Conservation (phyloP, 2,113 vertebrate species). For the Thalassoma bifasciatum region DNA sequence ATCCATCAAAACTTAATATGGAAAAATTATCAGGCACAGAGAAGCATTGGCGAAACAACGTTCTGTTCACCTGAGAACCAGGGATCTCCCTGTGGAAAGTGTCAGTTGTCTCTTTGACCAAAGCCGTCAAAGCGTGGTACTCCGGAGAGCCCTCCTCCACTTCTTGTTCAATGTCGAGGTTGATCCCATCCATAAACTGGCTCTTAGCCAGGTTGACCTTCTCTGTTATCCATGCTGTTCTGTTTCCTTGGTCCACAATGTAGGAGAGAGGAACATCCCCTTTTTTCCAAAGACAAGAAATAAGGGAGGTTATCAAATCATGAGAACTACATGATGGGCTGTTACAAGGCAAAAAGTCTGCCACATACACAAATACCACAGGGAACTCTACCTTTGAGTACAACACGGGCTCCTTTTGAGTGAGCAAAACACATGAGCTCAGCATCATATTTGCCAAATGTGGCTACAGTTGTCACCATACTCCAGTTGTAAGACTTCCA, state of each 20-base stretch:
- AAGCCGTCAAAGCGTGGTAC: conserved; percentile 89
- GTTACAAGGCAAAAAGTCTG: neutral
- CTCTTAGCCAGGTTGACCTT: conserved; percentile 88
- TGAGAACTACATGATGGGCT: neutral
- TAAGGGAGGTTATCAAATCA: neutral
- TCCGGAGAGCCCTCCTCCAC: conserved; percentile 84
- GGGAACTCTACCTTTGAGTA: conserved; percentile 89
- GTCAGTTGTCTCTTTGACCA: conserved; percentile 92
- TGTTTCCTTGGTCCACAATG: conserved; percentile 86
- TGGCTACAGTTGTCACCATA: conserved; percentile 91
- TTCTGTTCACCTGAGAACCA: conserved; percentile 90
- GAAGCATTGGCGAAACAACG: neutral
- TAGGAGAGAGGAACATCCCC: conserved; percentile 87
- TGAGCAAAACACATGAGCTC: conserved; percentile 94
- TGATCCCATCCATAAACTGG: conserved; percentile 97
- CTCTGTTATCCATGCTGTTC: conserved; percentile 89
- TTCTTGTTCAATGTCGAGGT: conserved; percentile 93
- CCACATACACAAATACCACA: neutral
- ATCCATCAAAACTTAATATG: too few species aligned
- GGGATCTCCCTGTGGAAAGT: conserved; percentile 92
- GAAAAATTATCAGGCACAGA: too few species aligned
- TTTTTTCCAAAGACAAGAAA: conserved; percentile 56
- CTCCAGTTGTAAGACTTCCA: conserved; percentile 96
- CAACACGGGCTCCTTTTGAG: conserved; percentile 88
- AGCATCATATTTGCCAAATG: conserved; percentile 90